phyloP scores from a whole-genome alignment of 1,140 invertebrate genomes.

The Myzus persicae region DNA sequence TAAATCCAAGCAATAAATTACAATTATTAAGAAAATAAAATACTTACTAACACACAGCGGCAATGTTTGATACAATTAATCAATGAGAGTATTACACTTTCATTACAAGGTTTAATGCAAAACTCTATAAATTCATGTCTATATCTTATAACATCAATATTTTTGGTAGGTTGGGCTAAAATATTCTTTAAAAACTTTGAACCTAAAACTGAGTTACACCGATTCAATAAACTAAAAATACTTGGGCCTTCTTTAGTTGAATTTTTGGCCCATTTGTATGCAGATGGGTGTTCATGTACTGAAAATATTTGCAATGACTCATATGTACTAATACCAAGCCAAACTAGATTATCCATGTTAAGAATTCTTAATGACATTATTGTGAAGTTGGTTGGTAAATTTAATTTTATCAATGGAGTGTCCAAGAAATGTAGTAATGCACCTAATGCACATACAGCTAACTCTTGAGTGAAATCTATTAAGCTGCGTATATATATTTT shows the following conservation, averaged over 20 bases:
- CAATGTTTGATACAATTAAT: constrained; percentile 70
- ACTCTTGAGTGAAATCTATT: constrained; percentile 70
- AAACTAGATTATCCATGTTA: constrained; percentile 72
- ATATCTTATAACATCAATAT: constrained; percentile 68
- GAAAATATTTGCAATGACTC: constrained; percentile 79
- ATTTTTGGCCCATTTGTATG: constrained; percentile 71
- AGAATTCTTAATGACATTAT: constrained; percentile 72
- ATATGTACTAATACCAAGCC: constrained; percentile 77
- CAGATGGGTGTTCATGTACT: constrained; percentile 76
- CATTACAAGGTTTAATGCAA: constrained; percentile 68
- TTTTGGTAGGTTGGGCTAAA: constrained; percentile 71
- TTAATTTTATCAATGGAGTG: constrained; percentile 72
- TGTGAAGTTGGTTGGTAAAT: constrained; percentile 68
- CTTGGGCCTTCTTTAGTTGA: constrained; percentile 64
- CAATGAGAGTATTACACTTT: constrained; percentile 69
- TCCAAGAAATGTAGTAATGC: constrained; percentile 76
- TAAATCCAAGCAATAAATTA: not conserved
- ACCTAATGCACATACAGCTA: constrained; percentile 77
- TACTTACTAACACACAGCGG: constrained; percentile 68
- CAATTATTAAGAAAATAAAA: constrained; percentile 58
- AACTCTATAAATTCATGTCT: constrained; percentile 72
- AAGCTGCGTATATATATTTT: constrained; percentile 73
- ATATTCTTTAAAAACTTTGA: constrained; percentile 68
- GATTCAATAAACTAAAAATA: constrained; percentile 75
- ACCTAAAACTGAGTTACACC: constrained; percentile 76